A percentile compares a stretch with the other conserved stretches of the same genome.
Evolutionary conservation across 2,888 invertebrate species (phyloP).

Genomic region (Protophormia terraenovae): DNA sequence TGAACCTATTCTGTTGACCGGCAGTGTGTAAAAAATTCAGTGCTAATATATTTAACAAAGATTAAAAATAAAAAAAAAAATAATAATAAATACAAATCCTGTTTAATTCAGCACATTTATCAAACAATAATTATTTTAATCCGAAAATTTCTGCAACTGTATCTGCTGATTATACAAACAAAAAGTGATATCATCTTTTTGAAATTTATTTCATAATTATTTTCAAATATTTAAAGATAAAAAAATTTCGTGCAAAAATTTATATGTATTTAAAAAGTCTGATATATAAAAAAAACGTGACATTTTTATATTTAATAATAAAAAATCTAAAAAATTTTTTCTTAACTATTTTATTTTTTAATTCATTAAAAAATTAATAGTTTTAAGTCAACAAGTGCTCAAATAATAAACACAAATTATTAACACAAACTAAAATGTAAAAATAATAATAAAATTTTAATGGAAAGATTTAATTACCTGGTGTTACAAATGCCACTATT

Average conservation of each 20-base stretch:
- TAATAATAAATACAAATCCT: background rate
- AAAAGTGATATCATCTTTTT: conserved; percentile 26
- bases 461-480: conserved; percentile 80
- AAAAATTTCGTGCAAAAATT: conserved; percentile 14
- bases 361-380: conserved; percentile 7
- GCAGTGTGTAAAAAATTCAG: too few species aligned
- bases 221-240: background rate
- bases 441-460: background rate
- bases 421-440: background rate
- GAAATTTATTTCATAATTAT: conserved; percentile 21
- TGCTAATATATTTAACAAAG: background rate
- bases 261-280: background rate
- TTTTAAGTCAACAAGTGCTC: background rate
- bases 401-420: background rate
- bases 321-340: conserved; percentile 8
- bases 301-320: conserved; percentile 8
- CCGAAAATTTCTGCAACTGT: background rate
- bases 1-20: too few species aligned
- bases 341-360: background rate
- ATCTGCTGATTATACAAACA: background rate
- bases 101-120: background rate
- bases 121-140: background rate
- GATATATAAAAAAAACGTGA: conserved; percentile 39
- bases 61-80: background rate
- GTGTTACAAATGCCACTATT: conserved; percentile 96